Percentiles rank a stretch among this genome's conserved stretches.
phyloP scores from a whole-genome alignment of 2,888 invertebrate species.

The Tortricodes alternella region DNA sequence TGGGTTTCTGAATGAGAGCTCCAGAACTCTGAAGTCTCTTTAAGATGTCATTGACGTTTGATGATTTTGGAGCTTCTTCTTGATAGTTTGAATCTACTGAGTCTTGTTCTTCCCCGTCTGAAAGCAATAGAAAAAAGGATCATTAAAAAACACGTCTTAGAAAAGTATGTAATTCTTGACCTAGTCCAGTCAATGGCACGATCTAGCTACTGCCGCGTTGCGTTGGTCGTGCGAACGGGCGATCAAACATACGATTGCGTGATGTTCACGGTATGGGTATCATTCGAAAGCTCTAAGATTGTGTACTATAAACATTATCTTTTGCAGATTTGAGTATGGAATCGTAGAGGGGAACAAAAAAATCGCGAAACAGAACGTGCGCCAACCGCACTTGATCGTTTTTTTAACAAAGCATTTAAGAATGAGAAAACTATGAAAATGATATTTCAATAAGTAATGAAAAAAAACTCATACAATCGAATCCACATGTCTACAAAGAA shows the following conservation, averaged over 20 bases:
- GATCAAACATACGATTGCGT: not conserved
- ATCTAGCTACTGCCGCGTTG: no score
- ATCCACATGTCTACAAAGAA: no score
- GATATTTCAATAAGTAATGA: no score
- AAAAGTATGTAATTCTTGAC: not conserved
- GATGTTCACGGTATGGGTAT: not conserved
- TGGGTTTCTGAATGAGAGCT: slow-evolving; percentile 64
- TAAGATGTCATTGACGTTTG: slow-evolving; percentile 60
- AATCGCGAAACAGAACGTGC: no score
- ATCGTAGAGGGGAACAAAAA: no score
- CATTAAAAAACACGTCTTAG: not conserved
- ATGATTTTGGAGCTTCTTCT: slow-evolving; percentile 40
- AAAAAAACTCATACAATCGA: no score
- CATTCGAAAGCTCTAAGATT: not conserved
- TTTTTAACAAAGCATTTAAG: no score
- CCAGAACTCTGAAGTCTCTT: slow-evolving; percentile 67
- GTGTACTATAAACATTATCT: not conserved
- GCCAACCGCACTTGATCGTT: no score
- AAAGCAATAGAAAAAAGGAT: slow-evolving; percentile 31
- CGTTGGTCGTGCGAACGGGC: no score
- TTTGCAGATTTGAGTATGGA: no score
- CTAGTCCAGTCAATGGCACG: no score
- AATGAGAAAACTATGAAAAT: no score
- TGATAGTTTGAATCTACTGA: slow-evolving; percentile 40
- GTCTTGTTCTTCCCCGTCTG: slow-evolving; percentile 54